Base-by-base conservation (phyloP, 2,113 vertebrate genomes). In the Aramus guarauna region DNA sequence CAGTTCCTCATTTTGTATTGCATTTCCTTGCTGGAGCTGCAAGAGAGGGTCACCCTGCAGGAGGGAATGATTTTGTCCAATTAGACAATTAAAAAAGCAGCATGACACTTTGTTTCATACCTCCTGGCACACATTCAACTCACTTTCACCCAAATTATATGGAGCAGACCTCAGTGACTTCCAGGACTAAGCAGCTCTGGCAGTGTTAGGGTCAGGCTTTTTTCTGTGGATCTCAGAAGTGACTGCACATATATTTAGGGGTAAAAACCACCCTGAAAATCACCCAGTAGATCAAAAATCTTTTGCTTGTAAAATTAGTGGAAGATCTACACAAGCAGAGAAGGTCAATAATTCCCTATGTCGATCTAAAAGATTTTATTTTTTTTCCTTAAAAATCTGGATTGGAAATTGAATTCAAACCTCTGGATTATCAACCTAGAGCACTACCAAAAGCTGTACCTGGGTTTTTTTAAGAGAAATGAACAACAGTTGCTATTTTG, bases 61-160 rank as follows among this genome's bases (percentile, higher is more conserved):
- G 66, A 92, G 34, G 39, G 56, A 94, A 96, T 90, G 81, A 92
- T 55, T 96, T 92, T 72, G 78, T 72, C 81, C 92, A 93, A 94
- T 92, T 82, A 95, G 78, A 56, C 71, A 94, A 95, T 92, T 95
- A 92, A 13, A 47, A 71, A 94, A 93, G 43, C 94, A 95, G 90
- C 78, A 24, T 36, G 81, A 82, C 43, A 52, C 62, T 78, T 73
- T 69, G 4, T 58, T 89, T 81, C 0, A 0, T 39, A 77, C 22
- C 81, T 93, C 56, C 66, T 82, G 69, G 69, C 32, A 79, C 34
- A 59, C 43, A 69, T 39, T 59, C 64, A 48, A n/a, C 10, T 69
- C 53, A 34, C 22, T 59, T 69, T 48, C 67, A 34, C 64, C 10
- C 53, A 27, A 48, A 59, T 48, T 82, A 69, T 26, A 58, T 5